These are phyloP conservation scores for Synanceia verrucosa DNA, from an alignment of 2,797 vertebrate species.

Conservation along the genomic window DNA sequence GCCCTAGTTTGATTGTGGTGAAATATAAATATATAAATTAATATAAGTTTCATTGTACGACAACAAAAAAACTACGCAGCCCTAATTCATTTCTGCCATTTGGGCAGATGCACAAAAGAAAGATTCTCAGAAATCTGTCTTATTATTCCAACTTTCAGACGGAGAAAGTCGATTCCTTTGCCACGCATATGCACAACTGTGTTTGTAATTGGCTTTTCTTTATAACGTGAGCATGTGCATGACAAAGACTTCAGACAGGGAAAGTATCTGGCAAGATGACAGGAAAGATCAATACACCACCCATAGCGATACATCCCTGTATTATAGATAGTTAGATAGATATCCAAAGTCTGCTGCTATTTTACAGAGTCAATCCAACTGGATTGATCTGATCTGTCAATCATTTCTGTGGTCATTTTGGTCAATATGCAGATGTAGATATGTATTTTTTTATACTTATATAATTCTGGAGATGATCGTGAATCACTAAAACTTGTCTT, in stretches of 20 bases:
- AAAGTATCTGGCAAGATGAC: background rate
- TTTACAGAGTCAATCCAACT: background rate
- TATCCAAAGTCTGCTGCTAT: background rate
- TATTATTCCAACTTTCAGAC: background rate
- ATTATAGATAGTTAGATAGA: background rate
- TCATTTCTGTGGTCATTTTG: background rate
- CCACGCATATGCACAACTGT: background rate
- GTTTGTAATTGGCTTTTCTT: background rate
- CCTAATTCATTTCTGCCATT: background rate
- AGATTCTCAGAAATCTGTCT: slow-evolving; percentile 3
- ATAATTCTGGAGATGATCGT: background rate
- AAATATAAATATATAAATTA: no score
- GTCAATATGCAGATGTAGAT: background rate
- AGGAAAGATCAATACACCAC: slow-evolving; percentile 1
- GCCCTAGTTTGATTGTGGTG: no score
- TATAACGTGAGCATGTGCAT: background rate
- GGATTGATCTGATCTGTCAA: background rate
- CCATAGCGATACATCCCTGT: background rate
- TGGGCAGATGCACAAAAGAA: background rate
- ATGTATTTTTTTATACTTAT: no score
- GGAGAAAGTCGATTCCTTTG: background rate
- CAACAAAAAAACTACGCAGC: background rate
- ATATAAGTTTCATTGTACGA: background rate
- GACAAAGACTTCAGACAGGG: background rate
- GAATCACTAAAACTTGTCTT: no score